Conservation (phyloP, 1,140 invertebrate species). For the Temnothorax longispinosus region DNA sequence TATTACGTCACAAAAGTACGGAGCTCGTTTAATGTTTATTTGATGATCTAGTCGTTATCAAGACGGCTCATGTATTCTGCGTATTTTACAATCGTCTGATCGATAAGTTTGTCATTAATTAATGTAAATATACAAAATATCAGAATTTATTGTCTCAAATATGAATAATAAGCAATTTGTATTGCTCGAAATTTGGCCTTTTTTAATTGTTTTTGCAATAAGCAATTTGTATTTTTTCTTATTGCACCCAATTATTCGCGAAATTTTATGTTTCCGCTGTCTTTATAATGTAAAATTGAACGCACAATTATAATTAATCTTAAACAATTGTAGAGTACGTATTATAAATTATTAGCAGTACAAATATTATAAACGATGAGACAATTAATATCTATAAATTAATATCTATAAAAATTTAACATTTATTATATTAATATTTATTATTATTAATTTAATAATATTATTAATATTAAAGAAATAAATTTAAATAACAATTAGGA, state of each 20-base stretch:
- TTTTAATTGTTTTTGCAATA: no score
- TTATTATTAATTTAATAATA: constrained; percentile 7
- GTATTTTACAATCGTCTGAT: constrained; percentile 7
- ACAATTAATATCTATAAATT: not conserved
- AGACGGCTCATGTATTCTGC: not conserved
- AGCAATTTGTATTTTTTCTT: not conserved
- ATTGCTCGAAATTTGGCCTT: no score
- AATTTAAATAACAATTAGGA: not conserved
- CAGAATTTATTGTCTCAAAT: not conserved
- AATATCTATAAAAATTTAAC: not conserved
- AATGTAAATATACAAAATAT: not conserved
- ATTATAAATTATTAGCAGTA: not conserved
- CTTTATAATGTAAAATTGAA: not conserved
- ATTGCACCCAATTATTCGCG: not conserved
- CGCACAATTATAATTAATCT: not conserved
- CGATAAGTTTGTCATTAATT: not conserved
- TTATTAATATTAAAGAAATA: not conserved
- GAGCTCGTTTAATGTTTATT: constrained; percentile 4
- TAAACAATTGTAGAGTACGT: not conserved
- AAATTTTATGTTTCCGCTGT: not conserved
- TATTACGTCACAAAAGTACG: not conserved
- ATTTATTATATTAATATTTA: not conserved
- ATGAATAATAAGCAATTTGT: not conserved
- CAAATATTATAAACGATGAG: not conserved
- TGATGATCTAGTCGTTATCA: not conserved